Percentiles rank a stretch among this genome's conserved stretches.
phyloP scores from a whole-genome alignment of 2,797 vertebrate species.

The Hyperoplus lanceolatus region DNA sequence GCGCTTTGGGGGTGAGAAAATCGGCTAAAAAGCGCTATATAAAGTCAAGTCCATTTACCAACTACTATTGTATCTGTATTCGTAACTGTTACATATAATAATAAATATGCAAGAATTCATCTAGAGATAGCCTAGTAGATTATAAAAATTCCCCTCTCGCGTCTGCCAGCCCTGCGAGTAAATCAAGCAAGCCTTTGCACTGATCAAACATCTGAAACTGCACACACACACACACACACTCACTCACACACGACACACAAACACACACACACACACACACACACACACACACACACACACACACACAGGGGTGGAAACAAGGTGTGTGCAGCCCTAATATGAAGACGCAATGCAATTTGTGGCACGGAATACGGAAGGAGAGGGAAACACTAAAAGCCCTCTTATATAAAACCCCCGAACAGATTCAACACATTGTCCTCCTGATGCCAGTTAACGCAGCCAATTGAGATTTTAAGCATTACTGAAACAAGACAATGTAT shows the following conservation, averaged over 20 bases:
- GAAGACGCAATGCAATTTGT: conserved; percentile 63
- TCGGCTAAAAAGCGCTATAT: no score
- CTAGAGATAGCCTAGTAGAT: conserved; percentile 26
- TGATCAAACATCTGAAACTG: conserved; percentile 54
- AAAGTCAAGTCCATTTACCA: no score
- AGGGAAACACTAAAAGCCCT: conserved; percentile 71
- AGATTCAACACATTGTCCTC: conserved; percentile 79
- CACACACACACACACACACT: no score
- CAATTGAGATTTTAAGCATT: conserved; percentile 80
- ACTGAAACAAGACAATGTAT: conserved; percentile 77
- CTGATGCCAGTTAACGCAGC: conserved; percentile 79
- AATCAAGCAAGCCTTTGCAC: conserved; percentile 37
- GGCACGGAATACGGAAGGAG: conserved; percentile 69
- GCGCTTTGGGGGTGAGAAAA: no score
- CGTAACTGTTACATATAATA: conserved; percentile 5
- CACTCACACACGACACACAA: no score
- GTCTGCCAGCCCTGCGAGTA: conserved; percentile 22
- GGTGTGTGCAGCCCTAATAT: conserved; percentile 67
- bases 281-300: conserved; percentile 19
- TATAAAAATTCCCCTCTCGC: conserved; percentile 35
- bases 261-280: no score
- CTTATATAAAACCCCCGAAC: conserved; percentile 62
- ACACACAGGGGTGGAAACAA: conserved; percentile 46
- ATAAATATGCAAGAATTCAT: conserved; percentile 36
- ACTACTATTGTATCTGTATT: neutral